Conservation (phyloP, 2,113 vertebrate species). For the Ariopsis seemanni region DNA sequence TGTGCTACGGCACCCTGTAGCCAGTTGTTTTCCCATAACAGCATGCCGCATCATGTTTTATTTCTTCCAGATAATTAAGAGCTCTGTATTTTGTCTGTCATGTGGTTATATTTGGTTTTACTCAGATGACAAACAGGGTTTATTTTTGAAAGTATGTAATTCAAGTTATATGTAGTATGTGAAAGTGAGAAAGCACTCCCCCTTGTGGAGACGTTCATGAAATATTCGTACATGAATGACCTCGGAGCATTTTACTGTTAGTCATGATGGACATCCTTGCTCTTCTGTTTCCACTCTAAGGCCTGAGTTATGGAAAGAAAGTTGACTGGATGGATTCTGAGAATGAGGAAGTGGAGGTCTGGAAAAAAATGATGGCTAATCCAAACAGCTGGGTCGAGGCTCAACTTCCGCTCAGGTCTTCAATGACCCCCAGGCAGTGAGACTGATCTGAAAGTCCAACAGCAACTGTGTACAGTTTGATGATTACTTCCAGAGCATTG, state of each 20-base stretch:
- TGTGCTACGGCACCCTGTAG: no score
- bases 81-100: no score
- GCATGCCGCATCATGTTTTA: no score
- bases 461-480: no score
- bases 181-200: background rate
- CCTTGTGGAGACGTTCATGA: background rate
- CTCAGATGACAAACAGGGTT: background rate
- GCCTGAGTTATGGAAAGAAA: slow-evolving; percentile 59
- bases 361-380: slow-evolving; percentile 58
- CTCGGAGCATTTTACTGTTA: no score
- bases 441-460: background rate
- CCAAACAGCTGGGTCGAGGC: slow-evolving; percentile 59
- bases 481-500: background rate
- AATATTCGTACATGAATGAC: background rate
- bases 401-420: slow-evolving; percentile 54
- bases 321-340: slow-evolving; percentile 65
- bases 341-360: slow-evolving; percentile 57
- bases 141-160: background rate
- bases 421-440: slow-evolving; percentile 57
- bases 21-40: no score
- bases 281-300: slow-evolving; percentile 32
- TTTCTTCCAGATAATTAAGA: no score
- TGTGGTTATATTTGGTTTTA: background rate
- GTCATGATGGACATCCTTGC: no score
- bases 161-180: background rate